A percentile compares a stretch with the other conserved stretches of the same genome.
phyloP scores from a whole-genome alignment of 2,888 invertebrate species.

The Chrysolina haemoptera region DNA sequence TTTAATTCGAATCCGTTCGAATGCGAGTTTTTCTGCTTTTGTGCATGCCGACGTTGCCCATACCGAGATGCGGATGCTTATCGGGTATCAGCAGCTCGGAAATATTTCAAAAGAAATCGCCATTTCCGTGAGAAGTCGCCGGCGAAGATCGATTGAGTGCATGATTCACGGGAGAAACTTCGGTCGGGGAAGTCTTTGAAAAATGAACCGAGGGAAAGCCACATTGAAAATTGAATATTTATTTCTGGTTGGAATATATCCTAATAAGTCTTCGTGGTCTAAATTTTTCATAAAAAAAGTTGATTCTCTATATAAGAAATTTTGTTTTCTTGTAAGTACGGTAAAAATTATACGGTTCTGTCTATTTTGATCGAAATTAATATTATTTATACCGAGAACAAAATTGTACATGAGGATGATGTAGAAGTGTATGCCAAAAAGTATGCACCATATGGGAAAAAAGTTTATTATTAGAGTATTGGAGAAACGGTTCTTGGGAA shows the following conservation, averaged over 20 bases:
- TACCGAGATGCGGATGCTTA: slow-evolving; percentile 17
- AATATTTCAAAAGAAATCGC: slow-evolving; percentile 38
- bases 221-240: neutral
- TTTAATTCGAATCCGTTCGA: slow-evolving; percentile 34
- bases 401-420: no score
- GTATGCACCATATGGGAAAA: no score
- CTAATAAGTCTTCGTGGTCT: neutral
- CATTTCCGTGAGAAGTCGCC: slow-evolving; percentile 21
- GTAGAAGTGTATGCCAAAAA: no score
- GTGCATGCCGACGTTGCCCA: slow-evolving; percentile 27
- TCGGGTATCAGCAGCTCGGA: slow-evolving; percentile 15
- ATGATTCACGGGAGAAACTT: slow-evolving; percentile 20
- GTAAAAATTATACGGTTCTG: no score
- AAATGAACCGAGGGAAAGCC: slow-evolving; percentile 9
- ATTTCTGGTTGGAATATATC: neutral
- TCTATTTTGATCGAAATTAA: no score
- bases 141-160: neutral
- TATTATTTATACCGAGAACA: no score
- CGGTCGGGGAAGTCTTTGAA: neutral
- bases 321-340: no score
- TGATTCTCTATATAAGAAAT: no score
- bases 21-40: slow-evolving; percentile 32
- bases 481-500: no score
- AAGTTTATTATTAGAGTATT: no score
- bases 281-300: neutral